Evolutionary conservation across 2,888 invertebrate species (phyloP), one percentile per base, ranked within the genome.

Genomic region (Melanchra persicariae): DNA sequence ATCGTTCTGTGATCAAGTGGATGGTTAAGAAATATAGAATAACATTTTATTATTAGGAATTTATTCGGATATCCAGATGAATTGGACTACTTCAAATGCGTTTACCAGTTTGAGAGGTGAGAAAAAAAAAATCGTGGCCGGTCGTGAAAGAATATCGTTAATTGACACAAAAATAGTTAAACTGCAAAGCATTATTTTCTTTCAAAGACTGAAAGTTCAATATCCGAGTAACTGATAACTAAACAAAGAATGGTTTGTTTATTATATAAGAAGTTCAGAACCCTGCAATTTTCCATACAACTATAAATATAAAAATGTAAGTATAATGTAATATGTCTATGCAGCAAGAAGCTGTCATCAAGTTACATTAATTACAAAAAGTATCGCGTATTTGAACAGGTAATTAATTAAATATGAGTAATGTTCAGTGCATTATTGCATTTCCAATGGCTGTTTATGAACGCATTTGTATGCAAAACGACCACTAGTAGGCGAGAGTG

Each of bases 401-500:
- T 80, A 80, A 80, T 80, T 80, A 82, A 80, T 80, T 80, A 82
- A 74, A 67, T 82, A 80, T 80, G 80, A 80, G 61, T 80, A 70
- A 79, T 75, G 79, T 69, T 52, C 67, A 65, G 82, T 78, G 74
- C 82, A 79, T 82, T 79, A 79, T 82, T 82, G 79, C 82, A 79
- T 79, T 79, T 79, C 82, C 79, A 79, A 82, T 82, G 61, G 74
- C 65, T 77, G 72, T 77, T 79, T 77, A 77, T 65, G 75, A 68
- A 62, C 64, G 26, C 82, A 82, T 79, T 79, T 82, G 78, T 79
- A 79, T 79, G 82, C 79, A 82, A 82, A 79, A 77, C 67, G 49
- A 40, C 40, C n/a, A 55, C 52, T 68, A 26, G 64, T 68, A 58
- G 82, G 67, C 67, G 67, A 78, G 65, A 81, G 82, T 79, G 79